Conservation (phyloP, 1,140 invertebrate genomes). For the Drosophila bocki region DNA sequence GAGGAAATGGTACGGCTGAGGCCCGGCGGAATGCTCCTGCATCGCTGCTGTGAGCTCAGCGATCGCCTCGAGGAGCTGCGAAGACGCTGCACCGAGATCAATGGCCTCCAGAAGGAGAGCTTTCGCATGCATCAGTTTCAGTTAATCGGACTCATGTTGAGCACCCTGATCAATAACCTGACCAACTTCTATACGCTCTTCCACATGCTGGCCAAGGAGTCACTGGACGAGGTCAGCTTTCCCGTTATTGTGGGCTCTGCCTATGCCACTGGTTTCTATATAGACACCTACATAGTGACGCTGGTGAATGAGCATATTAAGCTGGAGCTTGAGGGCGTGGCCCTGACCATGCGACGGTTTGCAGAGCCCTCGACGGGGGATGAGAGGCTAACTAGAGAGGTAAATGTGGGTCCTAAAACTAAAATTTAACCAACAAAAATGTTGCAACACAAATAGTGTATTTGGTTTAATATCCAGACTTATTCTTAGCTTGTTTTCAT, state of each 20-base stretch:
- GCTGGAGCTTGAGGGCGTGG: slow-evolving; percentile 46
- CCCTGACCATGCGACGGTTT: slow-evolving; percentile 54
- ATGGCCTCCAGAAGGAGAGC: slow-evolving; percentile 53
- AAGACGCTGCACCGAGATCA: slow-evolving; percentile 47
- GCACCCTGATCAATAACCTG: slow-evolving; percentile 74
- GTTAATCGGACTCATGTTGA: slow-evolving; percentile 69
- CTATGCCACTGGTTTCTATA: slow-evolving; percentile 70
- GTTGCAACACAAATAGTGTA: too few relatives aligned
- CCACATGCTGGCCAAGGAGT: slow-evolving; percentile 66
- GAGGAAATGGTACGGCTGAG: slow-evolving; percentile 6
- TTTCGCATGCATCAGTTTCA: slow-evolving; percentile 72
- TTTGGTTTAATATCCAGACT: too few relatives aligned
- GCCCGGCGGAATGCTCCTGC: slow-evolving; percentile 21
- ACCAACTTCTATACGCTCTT: slow-evolving; percentile 76
- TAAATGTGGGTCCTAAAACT: neutral
- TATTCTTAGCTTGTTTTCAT: too few relatives aligned
- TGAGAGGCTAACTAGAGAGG: slow-evolving; percentile 56
- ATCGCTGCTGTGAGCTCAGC: slow-evolving; percentile 46
- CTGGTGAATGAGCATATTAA: slow-evolving; percentile 72
- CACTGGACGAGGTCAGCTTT: slow-evolving; percentile 40
- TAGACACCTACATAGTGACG: slow-evolving; percentile 76
- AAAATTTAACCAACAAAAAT: too few relatives aligned
- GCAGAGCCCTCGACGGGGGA: slow-evolving; percentile 27
- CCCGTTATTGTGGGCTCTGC: slow-evolving; percentile 54
- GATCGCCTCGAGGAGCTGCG: slow-evolving; percentile 57